Base-by-base conservation (phyloP, 2,797 vertebrate genomes). In the Mus minutoides region DNA sequence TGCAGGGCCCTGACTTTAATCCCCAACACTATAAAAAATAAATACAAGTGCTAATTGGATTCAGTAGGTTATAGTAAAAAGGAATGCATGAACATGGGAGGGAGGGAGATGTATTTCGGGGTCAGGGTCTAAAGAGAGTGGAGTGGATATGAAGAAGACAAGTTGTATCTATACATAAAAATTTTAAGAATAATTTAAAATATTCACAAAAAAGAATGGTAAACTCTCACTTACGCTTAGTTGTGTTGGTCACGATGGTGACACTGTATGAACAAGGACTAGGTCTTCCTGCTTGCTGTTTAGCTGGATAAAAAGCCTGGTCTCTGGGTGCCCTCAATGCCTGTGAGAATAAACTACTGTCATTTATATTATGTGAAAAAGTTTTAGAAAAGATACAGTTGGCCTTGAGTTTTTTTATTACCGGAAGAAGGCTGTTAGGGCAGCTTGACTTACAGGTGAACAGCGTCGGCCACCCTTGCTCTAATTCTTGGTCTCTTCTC, bases 321-420 rank as follows among this genome's bases (percentile, higher is more conserved):
- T 34, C 77, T 26, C 34, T 0, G 29, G 34, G 21, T 54, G 2
- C 8, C 9, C 24, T 77, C 19, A 1, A 8, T 2, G 14, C 34
- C 73, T 69, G 0, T 10, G 10, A 1, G 37, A 52, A 8, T 7
- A 56, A 93, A 26, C 29, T 60, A 21, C 12, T n/a, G 22, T 75
- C 40, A 0, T 56, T n/a, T 29, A 54, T 13, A 29, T 11, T 69
- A 24, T 52, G 2, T n/a, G 3, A n/a, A 85, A 49, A 67, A 17
- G 29, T 11, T 16, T 64, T 46, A 14, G 17, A 31, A 77, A 77
- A 84, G 46, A 40, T 21, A 52, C n/a, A 13, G 0, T 4, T 46
- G 75, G 40, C 75, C 0, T 0, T 60, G 24, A 37, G 37, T 2
- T 16, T 31, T 31, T 17, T 1, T 1, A 19, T 6, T 1, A 1